phyloP scores from a whole-genome alignment of 2,797 vertebrate species.

The Pseudochirops cupreus region DNA sequence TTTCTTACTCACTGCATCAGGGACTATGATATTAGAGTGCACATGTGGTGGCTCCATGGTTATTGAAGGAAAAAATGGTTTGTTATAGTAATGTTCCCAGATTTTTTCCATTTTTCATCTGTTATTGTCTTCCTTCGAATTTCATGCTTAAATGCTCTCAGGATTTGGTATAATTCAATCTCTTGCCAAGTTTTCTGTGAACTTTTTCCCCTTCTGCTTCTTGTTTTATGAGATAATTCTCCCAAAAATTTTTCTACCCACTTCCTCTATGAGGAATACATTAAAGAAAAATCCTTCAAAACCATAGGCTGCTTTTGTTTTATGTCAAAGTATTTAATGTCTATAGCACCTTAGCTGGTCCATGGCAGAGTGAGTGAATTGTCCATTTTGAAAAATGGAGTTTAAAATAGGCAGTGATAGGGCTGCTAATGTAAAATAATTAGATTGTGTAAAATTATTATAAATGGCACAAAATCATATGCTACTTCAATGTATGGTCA shows the following conservation, averaged over 20 bases:
- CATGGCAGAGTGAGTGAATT: not conserved
- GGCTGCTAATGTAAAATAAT: not conserved
- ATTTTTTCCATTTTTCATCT: conserved; percentile 7
- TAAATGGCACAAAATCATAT: not conserved
- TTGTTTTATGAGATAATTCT: not conserved
- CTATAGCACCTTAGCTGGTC: not conserved
- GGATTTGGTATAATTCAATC: not conserved
- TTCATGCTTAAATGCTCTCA: not conserved
- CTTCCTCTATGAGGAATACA: not conserved
- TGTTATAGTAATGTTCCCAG: not conserved
- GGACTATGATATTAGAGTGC: not conserved
- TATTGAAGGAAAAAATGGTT: not conserved
- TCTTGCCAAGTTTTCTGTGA: not conserved
- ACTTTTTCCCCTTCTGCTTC: not conserved
- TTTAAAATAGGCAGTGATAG: not conserved
- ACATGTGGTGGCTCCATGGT: not conserved
- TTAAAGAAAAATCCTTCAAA: not conserved
- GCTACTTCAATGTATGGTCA: not conserved
- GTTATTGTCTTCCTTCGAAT: not conserved
- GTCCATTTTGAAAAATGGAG: not conserved
- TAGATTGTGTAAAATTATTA: not conserved
- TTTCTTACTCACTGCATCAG: not conserved
- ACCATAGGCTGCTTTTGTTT: not conserved
- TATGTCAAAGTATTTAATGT: not conserved
- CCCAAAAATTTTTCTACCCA: not conserved